Conservation (phyloP, 23 tunicate genomes). For the Trididemnum nubilum region DNA sequence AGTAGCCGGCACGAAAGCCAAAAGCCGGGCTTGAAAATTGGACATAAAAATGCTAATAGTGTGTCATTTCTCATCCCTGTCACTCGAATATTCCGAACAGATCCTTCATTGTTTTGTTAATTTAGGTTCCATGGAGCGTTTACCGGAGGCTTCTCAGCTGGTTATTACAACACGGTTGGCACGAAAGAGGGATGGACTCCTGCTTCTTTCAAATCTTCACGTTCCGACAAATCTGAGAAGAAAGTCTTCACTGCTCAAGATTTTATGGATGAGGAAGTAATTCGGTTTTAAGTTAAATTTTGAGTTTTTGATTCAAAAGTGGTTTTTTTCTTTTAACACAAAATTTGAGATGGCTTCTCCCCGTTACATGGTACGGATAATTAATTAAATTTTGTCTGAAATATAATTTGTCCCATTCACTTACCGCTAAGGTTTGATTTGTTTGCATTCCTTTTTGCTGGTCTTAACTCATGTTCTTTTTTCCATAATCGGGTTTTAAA, state of each 20-base stretch:
- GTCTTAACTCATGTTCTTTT: no score
- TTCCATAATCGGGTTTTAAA: no score
- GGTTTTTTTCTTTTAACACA: slow-evolving; percentile 1
- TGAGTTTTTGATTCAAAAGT: neutral
- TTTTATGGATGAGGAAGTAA: slow-evolving; percentile 96
- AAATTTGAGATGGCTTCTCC: neutral
- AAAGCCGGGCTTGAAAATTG: no score
- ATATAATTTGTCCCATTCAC: no score
- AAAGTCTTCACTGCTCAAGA: slow-evolving; percentile 62
- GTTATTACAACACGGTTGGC: slow-evolving; percentile 97
- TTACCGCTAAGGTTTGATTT: no score
- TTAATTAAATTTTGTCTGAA: no score
- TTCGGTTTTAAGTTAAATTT: neutral
- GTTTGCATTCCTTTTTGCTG: no score
- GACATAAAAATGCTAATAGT: no score
- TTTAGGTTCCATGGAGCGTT: slow-evolving; percentile 96
- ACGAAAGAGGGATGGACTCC: slow-evolving; percentile 95
- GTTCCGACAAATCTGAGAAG: slow-evolving; percentile 49
- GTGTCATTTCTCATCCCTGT: no score
- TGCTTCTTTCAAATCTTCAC: slow-evolving; percentile 68
- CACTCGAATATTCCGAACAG: no score
- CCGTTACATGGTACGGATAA: no score
- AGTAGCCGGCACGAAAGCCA: no score
- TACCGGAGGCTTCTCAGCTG: slow-evolving; percentile 98
- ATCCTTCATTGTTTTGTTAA: neutral